These are phyloP conservation scores for Lithophane socia DNA, from an alignment of 2,888 invertebrate genomes.

Conservation along the genomic window DNA sequence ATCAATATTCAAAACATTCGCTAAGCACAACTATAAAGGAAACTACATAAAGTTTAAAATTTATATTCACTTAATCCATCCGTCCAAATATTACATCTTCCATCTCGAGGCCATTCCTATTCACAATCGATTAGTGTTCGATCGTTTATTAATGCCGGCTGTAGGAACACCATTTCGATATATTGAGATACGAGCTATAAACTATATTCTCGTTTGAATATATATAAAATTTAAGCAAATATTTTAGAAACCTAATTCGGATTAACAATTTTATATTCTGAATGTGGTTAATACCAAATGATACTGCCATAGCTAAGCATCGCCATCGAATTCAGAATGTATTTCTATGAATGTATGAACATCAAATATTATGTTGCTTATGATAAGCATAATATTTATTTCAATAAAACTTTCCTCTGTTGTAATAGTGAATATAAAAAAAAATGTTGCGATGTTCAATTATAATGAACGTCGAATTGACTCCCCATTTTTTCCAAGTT, in stretches of 20 bases:
- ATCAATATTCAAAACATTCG: slow-evolving; percentile 77
- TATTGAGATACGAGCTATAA: slow-evolving; percentile 78
- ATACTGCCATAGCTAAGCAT: slow-evolving; percentile 53
- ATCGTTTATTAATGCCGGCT: slow-evolving; percentile 75
- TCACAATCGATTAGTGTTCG: slow-evolving; percentile 80
- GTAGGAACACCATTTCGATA: slow-evolving; percentile 74
- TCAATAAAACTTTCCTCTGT: slow-evolving; percentile 51
- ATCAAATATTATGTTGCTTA: slow-evolving; percentile 54
- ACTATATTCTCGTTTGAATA: slow-evolving; percentile 77
- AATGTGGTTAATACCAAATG: slow-evolving; percentile 59
- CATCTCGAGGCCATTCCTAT: slow-evolving; percentile 81
- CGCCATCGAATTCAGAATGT: slow-evolving; percentile 35
- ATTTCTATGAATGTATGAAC: slow-evolving; percentile 49
- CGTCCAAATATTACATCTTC: slow-evolving; percentile 76
- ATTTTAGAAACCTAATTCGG: slow-evolving; percentile 71
- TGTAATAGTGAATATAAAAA: slow-evolving; percentile 39
- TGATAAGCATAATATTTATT: slow-evolving; percentile 54
- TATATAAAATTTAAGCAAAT: slow-evolving; percentile 82
- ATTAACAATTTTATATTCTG: slow-evolving; percentile 66
- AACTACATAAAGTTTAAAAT: slow-evolving; percentile 77
- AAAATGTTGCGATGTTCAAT: slow-evolving; percentile 37
- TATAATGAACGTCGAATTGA: slow-evolving; percentile 50
- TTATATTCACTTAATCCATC: slow-evolving; percentile 77
- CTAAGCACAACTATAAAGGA: slow-evolving; percentile 73
- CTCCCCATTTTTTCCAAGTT: slow-evolving; percentile 53